Evolutionary conservation across 2,888 invertebrate species (phyloP).

Genomic region (Drosophila kanekoi): DNA sequence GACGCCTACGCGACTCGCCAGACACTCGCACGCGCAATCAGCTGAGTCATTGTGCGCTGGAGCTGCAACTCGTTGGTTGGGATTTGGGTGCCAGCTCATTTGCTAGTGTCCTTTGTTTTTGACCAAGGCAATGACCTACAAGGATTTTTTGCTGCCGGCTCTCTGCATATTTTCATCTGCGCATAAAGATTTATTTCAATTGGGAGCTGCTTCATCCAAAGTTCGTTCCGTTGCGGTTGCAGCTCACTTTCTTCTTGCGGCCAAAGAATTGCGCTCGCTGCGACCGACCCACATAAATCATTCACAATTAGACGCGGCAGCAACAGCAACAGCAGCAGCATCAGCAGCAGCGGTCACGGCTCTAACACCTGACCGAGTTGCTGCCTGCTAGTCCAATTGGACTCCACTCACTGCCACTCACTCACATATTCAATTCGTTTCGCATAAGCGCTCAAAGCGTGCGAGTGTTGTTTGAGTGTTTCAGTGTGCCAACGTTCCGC

Average conservation of each 20-base stretch:
- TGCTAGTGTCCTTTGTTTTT: constrained; percentile 15
- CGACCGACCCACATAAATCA: constrained; percentile 78
- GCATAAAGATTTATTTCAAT: constrained; percentile 27
- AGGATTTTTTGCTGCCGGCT: constrained; percentile 21
- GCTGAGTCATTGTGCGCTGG: constrained; percentile 50
- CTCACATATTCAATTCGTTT: constrained; percentile 8
- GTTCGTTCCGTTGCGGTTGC: constrained; percentile 26
- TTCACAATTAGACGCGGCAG: constrained; percentile 76
- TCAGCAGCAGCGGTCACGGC: constrained; percentile 56
- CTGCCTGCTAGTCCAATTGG: constrained; percentile 30
- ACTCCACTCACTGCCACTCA: constrained; percentile 30
- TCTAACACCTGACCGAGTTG: constrained; percentile 74
- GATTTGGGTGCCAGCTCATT: not conserved
- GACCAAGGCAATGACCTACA: constrained; percentile 23
- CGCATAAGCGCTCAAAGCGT: constrained; percentile 6
- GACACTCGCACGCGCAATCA: constrained; percentile 35
- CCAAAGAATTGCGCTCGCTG: constrained; percentile 51
- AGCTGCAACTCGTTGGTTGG: not conserved
- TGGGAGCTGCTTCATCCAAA: constrained; percentile 21
- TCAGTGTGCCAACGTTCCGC: constrained; percentile 34
- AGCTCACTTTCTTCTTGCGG: constrained; percentile 62
- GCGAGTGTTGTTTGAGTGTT: constrained; percentile 30
- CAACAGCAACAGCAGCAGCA: constrained; percentile 31
- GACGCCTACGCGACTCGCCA: constrained; percentile 42
- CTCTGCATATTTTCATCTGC: constrained; percentile 14